Evolutionary conservation across 92 coral and sea anemone genomes (phyloP).

Genomic region (Paragorgia papillata): DNA sequence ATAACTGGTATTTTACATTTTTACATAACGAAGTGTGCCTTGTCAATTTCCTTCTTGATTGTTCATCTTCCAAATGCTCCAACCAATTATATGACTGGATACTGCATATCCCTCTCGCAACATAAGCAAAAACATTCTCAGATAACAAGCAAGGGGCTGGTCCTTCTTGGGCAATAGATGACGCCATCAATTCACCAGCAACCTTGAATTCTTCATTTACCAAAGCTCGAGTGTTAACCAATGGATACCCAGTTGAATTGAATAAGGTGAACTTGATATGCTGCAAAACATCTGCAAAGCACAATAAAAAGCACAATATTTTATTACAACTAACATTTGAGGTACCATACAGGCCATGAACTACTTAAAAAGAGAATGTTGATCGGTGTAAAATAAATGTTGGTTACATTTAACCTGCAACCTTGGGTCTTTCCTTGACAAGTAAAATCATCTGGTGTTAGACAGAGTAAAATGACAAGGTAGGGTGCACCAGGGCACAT

Average conservation of each 20-base stretch:
- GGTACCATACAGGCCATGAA: neutral
- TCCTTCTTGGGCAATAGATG: too few relatives aligned
- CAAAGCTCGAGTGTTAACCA: conserved; percentile 62
- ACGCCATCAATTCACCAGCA: conserved; percentile 63
- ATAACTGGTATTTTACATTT: too few relatives aligned
- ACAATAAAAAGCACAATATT: too few relatives aligned
- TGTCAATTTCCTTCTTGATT: conserved; percentile 24
- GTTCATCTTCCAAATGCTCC: conserved; percentile 43
- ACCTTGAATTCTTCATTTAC: conserved; percentile 63
- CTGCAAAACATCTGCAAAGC: conserved; percentile 41
- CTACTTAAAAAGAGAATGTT: too few relatives aligned
- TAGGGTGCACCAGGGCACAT: too few relatives aligned
- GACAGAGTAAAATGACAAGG: too few relatives aligned
- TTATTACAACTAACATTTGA: too few relatives aligned
- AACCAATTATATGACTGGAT: conserved; percentile 42
- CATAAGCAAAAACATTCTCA: conserved; percentile 45
- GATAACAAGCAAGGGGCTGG: conserved; percentile 46
- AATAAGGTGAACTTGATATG: conserved; percentile 49
- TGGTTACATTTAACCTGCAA: too few relatives aligned
- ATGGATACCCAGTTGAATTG: conserved; percentile 61
- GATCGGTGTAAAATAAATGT: too few relatives aligned
- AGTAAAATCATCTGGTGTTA: too few relatives aligned
- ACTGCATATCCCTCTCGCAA: conserved; percentile 48
- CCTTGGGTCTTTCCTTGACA: too few relatives aligned
- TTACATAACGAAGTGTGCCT: too few relatives aligned